Conservation (phyloP, 2,113 vertebrate genomes). For the Pomatostomus ruficeps region DNA sequence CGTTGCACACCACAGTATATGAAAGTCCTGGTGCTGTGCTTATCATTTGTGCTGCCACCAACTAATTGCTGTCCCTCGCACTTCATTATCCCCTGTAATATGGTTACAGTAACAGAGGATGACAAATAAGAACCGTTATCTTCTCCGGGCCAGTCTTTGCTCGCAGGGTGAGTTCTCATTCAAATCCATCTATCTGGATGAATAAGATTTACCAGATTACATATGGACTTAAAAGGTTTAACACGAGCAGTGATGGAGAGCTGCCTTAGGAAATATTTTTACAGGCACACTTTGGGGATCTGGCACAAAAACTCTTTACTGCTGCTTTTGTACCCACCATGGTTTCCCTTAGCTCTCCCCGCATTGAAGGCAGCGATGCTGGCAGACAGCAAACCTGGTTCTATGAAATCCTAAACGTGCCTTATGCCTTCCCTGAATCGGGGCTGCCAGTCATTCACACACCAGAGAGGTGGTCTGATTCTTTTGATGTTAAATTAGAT, state of each 20-base stretch:
- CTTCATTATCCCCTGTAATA: constrained; percentile 49
- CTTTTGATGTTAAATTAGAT: constrained; percentile 49
- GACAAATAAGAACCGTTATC: constrained; percentile 32
- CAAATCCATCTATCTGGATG: background rate
- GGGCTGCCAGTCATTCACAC: background rate
- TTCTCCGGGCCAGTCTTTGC: background rate
- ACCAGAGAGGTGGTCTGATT: constrained; percentile 41
- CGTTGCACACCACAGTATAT: constrained; percentile 7
- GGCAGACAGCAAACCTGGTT: background rate
- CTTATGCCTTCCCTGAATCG: background rate
- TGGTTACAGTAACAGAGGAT: constrained; percentile 16
- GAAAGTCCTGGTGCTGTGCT: constrained; percentile 7
- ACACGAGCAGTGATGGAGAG: background rate
- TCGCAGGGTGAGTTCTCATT: background rate
- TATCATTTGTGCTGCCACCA: constrained; percentile 39
- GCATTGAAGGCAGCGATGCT: background rate
- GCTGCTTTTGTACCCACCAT: background rate
- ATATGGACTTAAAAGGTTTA: constrained; percentile 6
- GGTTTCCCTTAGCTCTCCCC: background rate
- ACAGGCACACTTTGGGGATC: constrained; percentile 17
- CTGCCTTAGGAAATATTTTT: constrained; percentile 35
- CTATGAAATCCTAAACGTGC: background rate
- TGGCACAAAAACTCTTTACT: constrained; percentile 14
- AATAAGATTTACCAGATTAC: constrained; percentile 19
- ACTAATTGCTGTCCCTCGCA: constrained; percentile 54